These are phyloP conservation scores for Leptinotarsa haldemani DNA, from an alignment of 2,888 invertebrate genomes.

Conservation along the genomic window DNA sequence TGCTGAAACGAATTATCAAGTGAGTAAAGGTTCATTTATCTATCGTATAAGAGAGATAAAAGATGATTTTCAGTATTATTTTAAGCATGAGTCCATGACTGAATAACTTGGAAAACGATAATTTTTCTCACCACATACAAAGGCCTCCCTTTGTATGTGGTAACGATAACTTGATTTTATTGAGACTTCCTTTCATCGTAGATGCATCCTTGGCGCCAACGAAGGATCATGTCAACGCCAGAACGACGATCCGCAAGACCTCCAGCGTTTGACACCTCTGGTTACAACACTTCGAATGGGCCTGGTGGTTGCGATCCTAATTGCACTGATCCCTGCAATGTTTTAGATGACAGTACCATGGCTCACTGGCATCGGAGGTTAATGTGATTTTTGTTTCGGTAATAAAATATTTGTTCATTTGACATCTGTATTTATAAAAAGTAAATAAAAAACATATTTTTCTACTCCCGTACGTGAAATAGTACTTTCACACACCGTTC, in stretches of 20 bases:
- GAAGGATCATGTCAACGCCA: slow-evolving; percentile 6
- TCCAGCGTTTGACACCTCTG: slow-evolving; percentile 8
- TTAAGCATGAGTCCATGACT: too few relatives aligned
- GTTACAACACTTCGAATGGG: slow-evolving; percentile 1
- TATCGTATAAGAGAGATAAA: too few relatives aligned
- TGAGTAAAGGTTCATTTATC: background rate
- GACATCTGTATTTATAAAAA: too few relatives aligned
- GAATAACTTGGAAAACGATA: too few relatives aligned
- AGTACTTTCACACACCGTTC: too few relatives aligned
- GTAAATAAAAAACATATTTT: too few relatives aligned
- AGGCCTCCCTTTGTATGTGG: too few relatives aligned
- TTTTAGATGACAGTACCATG: background rate
- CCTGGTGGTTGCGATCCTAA: background rate
- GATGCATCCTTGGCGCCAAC: background rate
- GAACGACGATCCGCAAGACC: background rate
- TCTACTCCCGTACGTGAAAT: too few relatives aligned
- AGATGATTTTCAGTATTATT: too few relatives aligned
- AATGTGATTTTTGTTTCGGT: background rate
- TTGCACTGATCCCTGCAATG: slow-evolving; percentile 10
- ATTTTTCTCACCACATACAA: too few relatives aligned
- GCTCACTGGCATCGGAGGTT: background rate
- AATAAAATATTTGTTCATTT: too few relatives aligned
- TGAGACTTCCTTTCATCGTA: background rate
- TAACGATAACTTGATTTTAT: background rate
- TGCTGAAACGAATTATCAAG: background rate